Evolutionary conservation across 2,797 vertebrate species (phyloP).

Genomic region (Falco peregrinus): DNA sequence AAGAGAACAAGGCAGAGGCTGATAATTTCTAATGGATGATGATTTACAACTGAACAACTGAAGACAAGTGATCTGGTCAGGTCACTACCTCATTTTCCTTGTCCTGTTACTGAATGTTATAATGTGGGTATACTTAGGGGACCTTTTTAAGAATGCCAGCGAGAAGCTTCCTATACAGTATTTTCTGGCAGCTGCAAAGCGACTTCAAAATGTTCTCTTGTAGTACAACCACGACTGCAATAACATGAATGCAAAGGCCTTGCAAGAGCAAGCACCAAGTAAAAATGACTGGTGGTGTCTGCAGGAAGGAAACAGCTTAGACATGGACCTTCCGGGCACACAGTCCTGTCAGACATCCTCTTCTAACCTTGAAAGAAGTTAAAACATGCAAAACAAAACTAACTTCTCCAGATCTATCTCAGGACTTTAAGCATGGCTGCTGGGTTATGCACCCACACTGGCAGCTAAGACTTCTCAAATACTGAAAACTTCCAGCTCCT

Average conservation of each 20-base stretch:
- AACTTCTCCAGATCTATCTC: not conserved
- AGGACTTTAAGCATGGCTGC: not conserved
- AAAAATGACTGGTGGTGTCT: not conserved
- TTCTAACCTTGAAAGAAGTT: not conserved
- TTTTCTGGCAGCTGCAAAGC: not conserved
- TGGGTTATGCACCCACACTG: not conserved
- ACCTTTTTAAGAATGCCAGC: not conserved
- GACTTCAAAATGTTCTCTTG: not conserved
- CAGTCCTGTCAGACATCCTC: not conserved
- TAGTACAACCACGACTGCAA: not conserved
- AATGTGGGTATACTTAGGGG: not conserved
- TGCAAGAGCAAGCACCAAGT: not conserved
- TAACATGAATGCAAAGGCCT: not conserved
- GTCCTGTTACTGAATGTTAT: not conserved
- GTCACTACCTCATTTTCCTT: not conserved
- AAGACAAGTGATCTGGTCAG: not conserved
- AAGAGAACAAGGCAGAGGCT: not conserved
- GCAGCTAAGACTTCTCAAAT: not conserved
- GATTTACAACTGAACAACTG: not conserved
- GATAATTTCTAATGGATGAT: not conserved
- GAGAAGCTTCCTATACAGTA: not conserved
- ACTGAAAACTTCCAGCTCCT: not conserved
- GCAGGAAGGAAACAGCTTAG: not conserved
- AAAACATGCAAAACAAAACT: not conserved
- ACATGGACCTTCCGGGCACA: not conserved